phyloP scores from a whole-genome alignment of 2,113 vertebrate species.

The Ondatra zibethicus region DNA sequence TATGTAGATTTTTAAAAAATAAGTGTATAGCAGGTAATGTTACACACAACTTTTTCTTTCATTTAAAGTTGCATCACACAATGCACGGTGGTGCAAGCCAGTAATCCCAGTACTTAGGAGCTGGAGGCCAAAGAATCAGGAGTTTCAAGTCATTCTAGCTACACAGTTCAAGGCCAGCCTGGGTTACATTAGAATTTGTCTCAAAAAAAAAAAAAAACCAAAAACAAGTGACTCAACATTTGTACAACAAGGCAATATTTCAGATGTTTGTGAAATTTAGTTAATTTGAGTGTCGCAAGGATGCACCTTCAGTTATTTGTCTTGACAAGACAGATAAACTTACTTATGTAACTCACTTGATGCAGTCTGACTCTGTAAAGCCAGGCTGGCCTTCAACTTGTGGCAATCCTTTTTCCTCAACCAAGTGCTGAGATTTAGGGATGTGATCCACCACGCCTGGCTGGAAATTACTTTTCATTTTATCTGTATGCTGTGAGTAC shows the following conservation, averaged over 20 bases:
- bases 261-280: neutral
- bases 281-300: neutral
- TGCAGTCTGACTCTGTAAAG: neutral
- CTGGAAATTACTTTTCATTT: conserved; percentile 20
- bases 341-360: neutral
- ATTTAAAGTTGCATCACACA: neutral
- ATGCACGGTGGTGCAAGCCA: too few relatives aligned
- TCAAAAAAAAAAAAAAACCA: too few relatives aligned
- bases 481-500: neutral
- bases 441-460: neutral
- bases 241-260: neutral
- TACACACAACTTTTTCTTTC: neutral
- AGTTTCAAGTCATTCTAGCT: neutral
- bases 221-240: neutral
- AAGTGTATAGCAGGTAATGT: neutral
- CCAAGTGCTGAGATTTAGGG: neutral
- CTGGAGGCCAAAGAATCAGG: neutral
- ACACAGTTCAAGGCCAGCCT: too few relatives aligned
- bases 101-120: neutral
- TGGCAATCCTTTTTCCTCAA: neutral
- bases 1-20: neutral
- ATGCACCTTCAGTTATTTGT: neutral
- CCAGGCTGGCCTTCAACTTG: neutral
- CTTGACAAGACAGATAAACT: neutral
- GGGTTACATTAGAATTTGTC: neutral